phyloP scores from a whole-genome alignment of 2,888 invertebrate species.

The Ischnura elegans region DNA sequence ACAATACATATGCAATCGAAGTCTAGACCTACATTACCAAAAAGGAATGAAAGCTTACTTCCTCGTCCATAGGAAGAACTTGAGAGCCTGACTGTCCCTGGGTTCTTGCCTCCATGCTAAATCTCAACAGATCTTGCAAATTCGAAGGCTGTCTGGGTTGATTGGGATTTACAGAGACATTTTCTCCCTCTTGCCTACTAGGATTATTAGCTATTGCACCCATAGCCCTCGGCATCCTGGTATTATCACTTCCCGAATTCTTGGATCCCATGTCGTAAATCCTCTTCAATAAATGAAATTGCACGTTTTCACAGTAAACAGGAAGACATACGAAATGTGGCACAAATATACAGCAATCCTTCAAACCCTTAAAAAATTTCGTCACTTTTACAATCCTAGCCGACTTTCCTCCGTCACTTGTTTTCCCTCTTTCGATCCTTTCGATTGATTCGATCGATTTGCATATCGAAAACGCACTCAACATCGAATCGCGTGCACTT shows the following conservation, averaged over 20 bases:
- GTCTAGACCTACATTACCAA: not conserved
- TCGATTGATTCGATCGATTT: not conserved
- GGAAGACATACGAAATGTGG: not conserved
- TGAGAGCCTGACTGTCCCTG: conserved; percentile 80
- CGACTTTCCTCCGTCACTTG: not conserved
- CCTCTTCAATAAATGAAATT: not conserved
- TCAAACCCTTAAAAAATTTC: not conserved
- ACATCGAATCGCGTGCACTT: not conserved
- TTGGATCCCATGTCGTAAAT: conserved; percentile 2
- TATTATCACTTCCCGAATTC: conserved; percentile 39
- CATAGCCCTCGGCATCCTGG: not conserved
- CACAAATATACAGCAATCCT: not conserved
- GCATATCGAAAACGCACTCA: not conserved
- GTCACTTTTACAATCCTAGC: not conserved
- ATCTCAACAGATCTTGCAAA: conserved; percentile 84
- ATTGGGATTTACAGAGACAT: conserved; percentile 66
- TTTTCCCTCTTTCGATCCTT: not conserved
- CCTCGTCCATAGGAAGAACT: conserved; percentile 83
- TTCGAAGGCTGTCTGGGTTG: conserved; percentile 72
- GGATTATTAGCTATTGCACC: conserved; percentile 30
- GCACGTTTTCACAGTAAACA: not conserved
- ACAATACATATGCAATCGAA: not conserved
- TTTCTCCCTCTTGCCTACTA: conserved; percentile 35
- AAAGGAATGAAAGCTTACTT: conserved; percentile 77
- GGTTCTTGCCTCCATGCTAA: conserved; percentile 84